phyloP scores from a whole-genome alignment of 2,888 invertebrate species.

The Neuroscelio doddi region DNA sequence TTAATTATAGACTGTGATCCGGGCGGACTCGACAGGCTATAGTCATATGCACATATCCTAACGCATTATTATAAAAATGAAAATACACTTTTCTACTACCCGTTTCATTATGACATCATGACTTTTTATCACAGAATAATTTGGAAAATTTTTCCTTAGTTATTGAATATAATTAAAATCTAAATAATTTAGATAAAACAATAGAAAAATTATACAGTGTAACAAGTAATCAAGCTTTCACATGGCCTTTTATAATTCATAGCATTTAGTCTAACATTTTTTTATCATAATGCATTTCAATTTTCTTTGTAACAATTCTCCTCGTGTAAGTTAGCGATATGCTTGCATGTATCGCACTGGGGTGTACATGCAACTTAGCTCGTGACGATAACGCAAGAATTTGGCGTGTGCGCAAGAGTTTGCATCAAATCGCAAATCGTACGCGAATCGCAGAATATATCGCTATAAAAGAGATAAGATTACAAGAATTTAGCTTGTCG shows the following conservation, averaged over 20 bases:
- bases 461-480: slow-evolving; percentile 33
- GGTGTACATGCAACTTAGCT: slow-evolving; percentile 29
- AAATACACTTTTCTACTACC: too few species aligned
- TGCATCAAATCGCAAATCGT: slow-evolving; percentile 33
- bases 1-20: slow-evolving; percentile 56
- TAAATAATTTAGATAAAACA: too few species aligned
- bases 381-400: slow-evolving; percentile 40
- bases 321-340: slow-evolving; percentile 31
- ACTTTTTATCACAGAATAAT: too few species aligned
- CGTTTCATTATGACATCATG: too few species aligned
- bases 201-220: too few species aligned
- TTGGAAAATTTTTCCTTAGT: too few species aligned
- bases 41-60: slow-evolving; percentile 5
- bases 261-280: slow-evolving; percentile 26
- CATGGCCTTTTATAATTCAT: slow-evolving; percentile 22
- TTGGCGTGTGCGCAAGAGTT: slow-evolving; percentile 27
- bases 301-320: slow-evolving; percentile 20
- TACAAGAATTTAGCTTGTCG: slow-evolving; percentile 22
- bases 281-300: slow-evolving; percentile 38
- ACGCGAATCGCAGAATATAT: slow-evolving; percentile 30
- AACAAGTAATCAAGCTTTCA: too few species aligned
- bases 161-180: too few species aligned
- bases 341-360: slow-evolving; percentile 27
- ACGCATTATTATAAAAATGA: slow-evolving; percentile 8
- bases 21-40: background rate